Evolutionary conservation across 1,140 invertebrate species (phyloP).

Genomic region (Sogatella furcifera): DNA sequence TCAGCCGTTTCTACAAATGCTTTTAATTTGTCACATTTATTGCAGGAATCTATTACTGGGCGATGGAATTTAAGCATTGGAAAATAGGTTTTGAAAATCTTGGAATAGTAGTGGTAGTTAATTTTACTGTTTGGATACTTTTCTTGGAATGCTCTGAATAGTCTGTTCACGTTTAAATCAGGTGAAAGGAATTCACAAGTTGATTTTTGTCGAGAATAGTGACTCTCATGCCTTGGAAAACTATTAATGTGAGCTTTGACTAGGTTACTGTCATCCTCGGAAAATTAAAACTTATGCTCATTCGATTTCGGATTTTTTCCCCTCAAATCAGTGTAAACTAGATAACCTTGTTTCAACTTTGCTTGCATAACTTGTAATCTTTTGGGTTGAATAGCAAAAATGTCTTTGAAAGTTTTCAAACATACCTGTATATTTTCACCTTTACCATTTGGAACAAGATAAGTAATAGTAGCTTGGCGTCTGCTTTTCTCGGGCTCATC

Average conservation of each 20-base stretch:
- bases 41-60: background rate
- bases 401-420: background rate
- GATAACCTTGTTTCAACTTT: background rate
- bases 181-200: background rate
- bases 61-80: constrained; percentile 1
- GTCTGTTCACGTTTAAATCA: background rate
- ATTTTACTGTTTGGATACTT: background rate
- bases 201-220: background rate
- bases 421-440: background rate
- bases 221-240: background rate
- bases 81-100: background rate
- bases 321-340: background rate
- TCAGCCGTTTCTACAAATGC: background rate
- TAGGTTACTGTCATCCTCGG: background rate
- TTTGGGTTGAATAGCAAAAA: background rate
- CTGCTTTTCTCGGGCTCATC: background rate
- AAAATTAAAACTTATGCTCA: background rate
- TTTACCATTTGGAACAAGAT: background rate
- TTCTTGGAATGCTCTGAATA: background rate
- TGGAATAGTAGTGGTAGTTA: background rate
- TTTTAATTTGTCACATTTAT: constrained; percentile 3
- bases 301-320: background rate
- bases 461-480: background rate
- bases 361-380: background rate
- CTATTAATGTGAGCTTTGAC: background rate